phyloP scores from a whole-genome alignment of 2,797 vertebrate species.

The Perodicticus potto region DNA sequence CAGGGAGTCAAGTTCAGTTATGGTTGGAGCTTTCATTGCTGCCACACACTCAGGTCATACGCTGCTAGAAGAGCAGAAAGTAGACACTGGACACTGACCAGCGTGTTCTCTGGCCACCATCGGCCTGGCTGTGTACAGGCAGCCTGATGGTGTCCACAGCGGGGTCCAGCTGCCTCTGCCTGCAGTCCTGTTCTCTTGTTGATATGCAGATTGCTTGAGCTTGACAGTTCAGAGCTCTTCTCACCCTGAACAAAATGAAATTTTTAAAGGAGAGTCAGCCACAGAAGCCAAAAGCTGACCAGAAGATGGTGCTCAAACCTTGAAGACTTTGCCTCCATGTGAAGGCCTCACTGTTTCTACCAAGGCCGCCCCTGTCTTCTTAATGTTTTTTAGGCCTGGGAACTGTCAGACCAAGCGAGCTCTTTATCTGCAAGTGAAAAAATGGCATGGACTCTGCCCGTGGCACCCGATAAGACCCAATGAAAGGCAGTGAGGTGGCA shows the following conservation, averaged over 20 bases:
- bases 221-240: slow-evolving; percentile 5
- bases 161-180: background rate
- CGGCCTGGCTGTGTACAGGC: background rate
- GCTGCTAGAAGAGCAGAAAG: background rate
- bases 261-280: slow-evolving; percentile 35
- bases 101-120: background rate
- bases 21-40: rapidly evolving
- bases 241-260: background rate
- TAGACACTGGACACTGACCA: background rate
- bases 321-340: slow-evolving; percentile 77
- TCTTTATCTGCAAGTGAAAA: background rate
- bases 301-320: slow-evolving; percentile 89
- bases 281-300: slow-evolving; percentile 82
- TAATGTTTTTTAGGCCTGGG: background rate
- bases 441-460: background rate
- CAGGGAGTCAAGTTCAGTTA: background rate
- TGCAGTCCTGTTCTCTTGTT: background rate
- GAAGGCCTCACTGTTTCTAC: slow-evolving; percentile 51
- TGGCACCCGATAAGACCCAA: background rate
- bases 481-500: background rate
- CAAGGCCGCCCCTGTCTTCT: background rate
- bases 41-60: background rate
- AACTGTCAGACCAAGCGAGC: background rate
- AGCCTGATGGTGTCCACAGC: background rate
- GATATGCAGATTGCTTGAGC: background rate